phyloP scores from a whole-genome alignment of 2,888 invertebrate species.

The Campaea margaritaria region DNA sequence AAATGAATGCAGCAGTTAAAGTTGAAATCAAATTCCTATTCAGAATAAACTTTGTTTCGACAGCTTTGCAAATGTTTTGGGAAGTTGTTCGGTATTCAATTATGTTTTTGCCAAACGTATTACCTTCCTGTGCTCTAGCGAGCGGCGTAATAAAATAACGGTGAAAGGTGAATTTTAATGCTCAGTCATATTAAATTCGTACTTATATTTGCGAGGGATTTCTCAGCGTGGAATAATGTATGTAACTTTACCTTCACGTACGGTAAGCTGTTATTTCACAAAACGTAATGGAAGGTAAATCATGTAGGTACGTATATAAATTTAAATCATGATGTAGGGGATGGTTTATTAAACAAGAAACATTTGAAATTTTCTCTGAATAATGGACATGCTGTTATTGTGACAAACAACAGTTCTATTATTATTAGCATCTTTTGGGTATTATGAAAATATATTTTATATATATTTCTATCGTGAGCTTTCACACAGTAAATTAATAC shows the following conservation, averaged over 20 bases:
- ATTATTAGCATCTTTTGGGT: background rate
- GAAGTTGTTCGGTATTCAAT: conserved; percentile 61
- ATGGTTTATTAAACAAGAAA: conserved; percentile 11
- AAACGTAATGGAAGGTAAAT: conserved; percentile 25
- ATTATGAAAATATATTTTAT: too few relatives aligned
- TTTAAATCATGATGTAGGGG: conserved; percentile 17
- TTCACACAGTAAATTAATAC: too few relatives aligned
- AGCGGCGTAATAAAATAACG: conserved; percentile 32
- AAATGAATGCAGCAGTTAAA: conserved; percentile 44
- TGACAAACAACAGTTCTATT: background rate
- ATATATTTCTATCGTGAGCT: too few relatives aligned
- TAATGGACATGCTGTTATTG: conserved; percentile 3
- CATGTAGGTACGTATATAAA: conserved; percentile 8
- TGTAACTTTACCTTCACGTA: conserved; percentile 29
- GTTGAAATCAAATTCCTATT: conserved; percentile 56
- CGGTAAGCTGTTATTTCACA: conserved; percentile 27
- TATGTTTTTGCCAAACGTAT: conserved; percentile 45
- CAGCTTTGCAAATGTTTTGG: conserved; percentile 55
- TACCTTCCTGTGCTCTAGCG: conserved; percentile 15
- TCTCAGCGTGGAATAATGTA: conserved; percentile 27
- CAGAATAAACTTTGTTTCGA: conserved; percentile 54
- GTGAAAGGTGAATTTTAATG: conserved; percentile 37
- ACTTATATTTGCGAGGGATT: conserved; percentile 24
- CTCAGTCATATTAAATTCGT: conserved; percentile 27
- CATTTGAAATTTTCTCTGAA: conserved; percentile 13